A percentile compares a stretch with the other conserved stretches of the same genome.
phyloP scores from a whole-genome alignment of 2,888 invertebrate genomes.

The Agriopis leucophaearia region DNA sequence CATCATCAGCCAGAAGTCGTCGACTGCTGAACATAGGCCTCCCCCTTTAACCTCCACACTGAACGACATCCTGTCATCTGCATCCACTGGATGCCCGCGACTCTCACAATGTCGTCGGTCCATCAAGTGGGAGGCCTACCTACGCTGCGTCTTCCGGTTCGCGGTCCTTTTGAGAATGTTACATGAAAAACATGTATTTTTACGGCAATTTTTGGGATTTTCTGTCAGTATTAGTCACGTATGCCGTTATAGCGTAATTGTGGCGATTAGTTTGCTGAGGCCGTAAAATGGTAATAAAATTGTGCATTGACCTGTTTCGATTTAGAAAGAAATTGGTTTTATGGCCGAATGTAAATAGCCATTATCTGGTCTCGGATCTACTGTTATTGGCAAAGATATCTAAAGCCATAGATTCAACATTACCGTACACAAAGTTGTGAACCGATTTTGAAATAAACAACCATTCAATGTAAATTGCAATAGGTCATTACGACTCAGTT shows the following conservation, averaged over 20 bases:
- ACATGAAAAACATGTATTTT: too few relatives aligned
- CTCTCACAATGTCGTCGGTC: too few relatives aligned
- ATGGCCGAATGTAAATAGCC: conserved; percentile 40
- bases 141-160: too few relatives aligned
- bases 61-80: too few relatives aligned
- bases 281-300: conserved; percentile 46
- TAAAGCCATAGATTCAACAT: conserved; percentile 14
- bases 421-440: background rate
- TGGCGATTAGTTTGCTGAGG: conserved; percentile 43
- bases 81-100: too few relatives aligned
- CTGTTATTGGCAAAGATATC: conserved; percentile 34
- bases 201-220: background rate
- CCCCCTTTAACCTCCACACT: too few relatives aligned
- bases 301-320: conserved; percentile 45
- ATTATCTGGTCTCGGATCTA: conserved; percentile 44
- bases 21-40: too few relatives aligned
- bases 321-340: conserved; percentile 48
- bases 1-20: too few relatives aligned
- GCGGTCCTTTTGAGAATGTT: too few relatives aligned
- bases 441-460: background rate
- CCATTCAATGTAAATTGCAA: too few relatives aligned
- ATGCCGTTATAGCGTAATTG: conserved; percentile 30
- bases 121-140: too few relatives aligned
- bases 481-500: too few relatives aligned
- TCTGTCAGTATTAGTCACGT: conserved; percentile 35